phyloP scores from a whole-genome alignment of 2,113 vertebrate genomes.

The Danio rerio region DNA sequence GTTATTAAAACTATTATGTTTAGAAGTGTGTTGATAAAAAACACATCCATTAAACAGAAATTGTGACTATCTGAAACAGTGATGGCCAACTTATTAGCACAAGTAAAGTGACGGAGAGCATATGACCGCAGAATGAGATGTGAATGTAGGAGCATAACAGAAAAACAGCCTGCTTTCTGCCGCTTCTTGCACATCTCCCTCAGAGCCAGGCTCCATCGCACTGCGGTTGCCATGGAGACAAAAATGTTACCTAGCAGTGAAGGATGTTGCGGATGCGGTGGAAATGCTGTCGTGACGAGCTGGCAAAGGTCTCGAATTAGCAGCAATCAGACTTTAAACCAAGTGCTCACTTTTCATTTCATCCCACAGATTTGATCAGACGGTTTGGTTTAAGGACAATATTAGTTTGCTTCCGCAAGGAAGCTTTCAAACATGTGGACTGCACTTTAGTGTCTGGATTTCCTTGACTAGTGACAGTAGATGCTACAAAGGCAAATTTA shows the following conservation, averaged over 20 bases:
- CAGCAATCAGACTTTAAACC: conserved; percentile 52
- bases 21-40: too few relatives aligned
- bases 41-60: too few relatives aligned
- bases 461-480: not conserved
- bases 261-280: conserved; percentile 72
- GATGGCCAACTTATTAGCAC: not conserved
- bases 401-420: not conserved
- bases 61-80: not conserved
- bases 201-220: conserved; percentile 70
- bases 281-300: conserved; percentile 73
- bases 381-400: not conserved
- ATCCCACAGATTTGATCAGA: not conserved
- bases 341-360: conserved; percentile 17
- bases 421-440: not conserved
- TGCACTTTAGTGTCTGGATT: not conserved
- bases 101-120: not conserved
- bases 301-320: conserved; percentile 64
- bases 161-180: conserved; percentile 65
- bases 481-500: too few relatives aligned
- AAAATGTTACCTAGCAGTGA: conserved; percentile 74
- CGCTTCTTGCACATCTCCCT: conserved; percentile 65
- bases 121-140: not conserved
- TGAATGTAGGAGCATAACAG: conserved; percentile 32
- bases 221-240: conserved; percentile 74
- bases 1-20: too few relatives aligned